phyloP scores from a whole-genome alignment of 1,140 invertebrate genomes.

The Adelges cooleyi region DNA sequence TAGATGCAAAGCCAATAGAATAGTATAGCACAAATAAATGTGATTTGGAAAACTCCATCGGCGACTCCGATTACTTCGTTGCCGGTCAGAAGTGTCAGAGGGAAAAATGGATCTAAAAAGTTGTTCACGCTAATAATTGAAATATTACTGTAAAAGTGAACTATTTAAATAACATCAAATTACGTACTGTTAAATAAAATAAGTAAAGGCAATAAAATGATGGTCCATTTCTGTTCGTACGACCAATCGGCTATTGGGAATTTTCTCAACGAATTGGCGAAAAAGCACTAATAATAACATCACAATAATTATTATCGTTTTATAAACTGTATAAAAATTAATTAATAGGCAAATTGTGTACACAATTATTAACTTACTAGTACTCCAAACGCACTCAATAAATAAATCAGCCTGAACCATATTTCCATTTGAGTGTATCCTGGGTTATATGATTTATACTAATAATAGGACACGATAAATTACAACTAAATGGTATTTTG shows the following conservation, averaged over 20 bases:
- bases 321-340: not conserved
- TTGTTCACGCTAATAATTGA: too few species aligned
- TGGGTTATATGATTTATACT: conserved; percentile 94
- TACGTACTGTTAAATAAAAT: conserved; percentile 80
- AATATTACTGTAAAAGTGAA: not conserved
- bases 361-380: conserved; percentile 57
- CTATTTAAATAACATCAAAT: not conserved
- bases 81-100: conserved; percentile 75
- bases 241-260: conserved; percentile 89
- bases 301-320: too few species aligned
- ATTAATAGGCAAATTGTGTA: not conserved
- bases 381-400: conserved; percentile 71
- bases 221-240: conserved; percentile 95
- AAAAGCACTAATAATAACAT: conserved; percentile 62
- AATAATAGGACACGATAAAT: conserved; percentile 40
- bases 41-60: conserved; percentile 80
- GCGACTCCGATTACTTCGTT: conserved; percentile 83
- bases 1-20: conserved; percentile 92
- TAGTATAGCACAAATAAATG: conserved; percentile 74
- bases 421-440: conserved; percentile 93
- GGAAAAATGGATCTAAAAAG: conserved; percentile 82
- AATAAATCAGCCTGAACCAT: conserved; percentile 89
- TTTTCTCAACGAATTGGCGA: conserved; percentile 73
- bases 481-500: not conserved
- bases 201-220: conserved; percentile 73